phyloP scores from a whole-genome alignment of 2,113 vertebrate genomes.

The Gulo gulo region DNA sequence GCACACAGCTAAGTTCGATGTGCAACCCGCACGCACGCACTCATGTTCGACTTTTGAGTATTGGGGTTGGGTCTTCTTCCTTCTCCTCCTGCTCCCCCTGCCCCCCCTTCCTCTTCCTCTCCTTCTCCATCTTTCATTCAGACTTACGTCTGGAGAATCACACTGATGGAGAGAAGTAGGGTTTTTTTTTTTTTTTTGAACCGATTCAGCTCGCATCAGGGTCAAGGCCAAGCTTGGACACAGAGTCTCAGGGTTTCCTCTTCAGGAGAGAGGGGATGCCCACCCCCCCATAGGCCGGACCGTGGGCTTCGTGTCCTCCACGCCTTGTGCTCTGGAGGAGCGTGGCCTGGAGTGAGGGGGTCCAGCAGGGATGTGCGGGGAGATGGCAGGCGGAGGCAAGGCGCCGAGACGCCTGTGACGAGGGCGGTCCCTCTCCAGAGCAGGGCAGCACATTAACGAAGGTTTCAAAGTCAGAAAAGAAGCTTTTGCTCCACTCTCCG shows the following conservation, averaged over 20 bases:
- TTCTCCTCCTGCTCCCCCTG: neutral
- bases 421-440: neutral
- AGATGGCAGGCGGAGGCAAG: neutral
- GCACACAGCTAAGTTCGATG: neutral
- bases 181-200: neutral
- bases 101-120: too few species aligned
- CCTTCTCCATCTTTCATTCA: neutral
- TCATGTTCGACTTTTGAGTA: neutral
- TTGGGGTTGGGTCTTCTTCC: neutral
- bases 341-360: fast-evolving
- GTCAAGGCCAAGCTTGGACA: neutral
- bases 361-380: too few species aligned
- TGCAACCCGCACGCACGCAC: neutral
- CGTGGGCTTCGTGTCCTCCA: neutral
- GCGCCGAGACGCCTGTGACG: neutral
- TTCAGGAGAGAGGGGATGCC: neutral
- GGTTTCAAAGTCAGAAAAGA: neutral
- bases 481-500: neutral
- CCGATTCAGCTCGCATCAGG: neutral
- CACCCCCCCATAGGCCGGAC: neutral
- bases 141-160: neutral
- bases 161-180: neutral
- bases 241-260: neutral
- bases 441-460: neutral
- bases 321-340: too few species aligned